Base-by-base conservation (phyloP, 2,797 vertebrate species). In the Oophaga sylvatica region DNA sequence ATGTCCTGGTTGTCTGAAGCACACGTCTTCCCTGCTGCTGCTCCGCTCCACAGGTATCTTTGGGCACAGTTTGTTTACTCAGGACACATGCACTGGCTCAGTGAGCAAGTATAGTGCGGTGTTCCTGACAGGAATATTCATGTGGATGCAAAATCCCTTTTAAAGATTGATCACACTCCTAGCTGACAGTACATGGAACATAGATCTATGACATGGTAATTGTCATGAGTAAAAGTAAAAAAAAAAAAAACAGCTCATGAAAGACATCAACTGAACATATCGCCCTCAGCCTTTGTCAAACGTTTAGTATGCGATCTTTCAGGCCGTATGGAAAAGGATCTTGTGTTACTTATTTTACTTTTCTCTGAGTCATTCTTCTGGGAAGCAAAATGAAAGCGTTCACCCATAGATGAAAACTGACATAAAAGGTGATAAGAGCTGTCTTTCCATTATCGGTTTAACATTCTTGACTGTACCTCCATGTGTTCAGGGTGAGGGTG, bases 301-400 rank as follows among this genome's bases (percentile, higher is more conserved):
- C 12, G n/a, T 16, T 19, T 57, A 9, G 60, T 83, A 20, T 26
- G 29, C 68, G 31, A 20, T 75, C 35, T 60, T 59, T 22, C 35
- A n/a, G 62, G n/a, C 62, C 80, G 26, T 13, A 67, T 60, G 62
- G 80, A 81, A 67, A 81, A 17, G 13, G 48, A n/a, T 26, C 45
- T 53, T 48, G 20, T 81, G 35, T 63, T 67, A 17, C 11, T 26
- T 56, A n/a, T 41, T 62, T 10, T 35, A 15, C 19, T 75, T 84
- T 76, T 26, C 53, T 62, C 31, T n/a, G 3, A 73, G 45, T 63
- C 6, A n/a, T 16, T 19, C 41, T 35, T 73, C 56, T 84, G 82
- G 70, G 70, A 84, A 84, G 17, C 41, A 48, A 26, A 84, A 62
- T 15, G 20, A 62, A 84, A 63, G 70, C 57, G 19, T 41, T 76